A percentile compares a stretch with the other conserved stretches of the same genome.
Evolutionary conservation across 2,888 invertebrate genomes (phyloP).

Genomic region (Muscina levida): DNA sequence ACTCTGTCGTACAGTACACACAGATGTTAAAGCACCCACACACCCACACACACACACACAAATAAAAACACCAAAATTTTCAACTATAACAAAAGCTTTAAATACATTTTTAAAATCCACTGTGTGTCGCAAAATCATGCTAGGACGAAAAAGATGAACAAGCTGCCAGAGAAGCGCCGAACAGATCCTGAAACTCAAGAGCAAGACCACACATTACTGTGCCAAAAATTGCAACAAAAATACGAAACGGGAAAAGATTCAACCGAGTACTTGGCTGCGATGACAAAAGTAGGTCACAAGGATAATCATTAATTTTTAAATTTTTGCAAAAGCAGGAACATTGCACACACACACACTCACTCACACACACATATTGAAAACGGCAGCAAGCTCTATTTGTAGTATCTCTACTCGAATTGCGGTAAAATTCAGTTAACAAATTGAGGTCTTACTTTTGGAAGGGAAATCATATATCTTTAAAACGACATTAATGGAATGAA

Average conservation of each 20-base stretch:
- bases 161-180: not conserved
- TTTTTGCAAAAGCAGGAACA: conserved; percentile 35
- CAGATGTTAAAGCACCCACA: conserved; percentile 1
- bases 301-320: conserved; percentile 69
- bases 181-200: conserved; percentile 37
- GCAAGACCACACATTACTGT: conserved; percentile 48
- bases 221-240: conserved; percentile 36
- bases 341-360: not conserved
- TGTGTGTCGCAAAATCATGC: conserved; percentile 31
- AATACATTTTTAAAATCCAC: conserved; percentile 49
- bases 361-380: too few species aligned
- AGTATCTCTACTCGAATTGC: not conserved
- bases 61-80: conserved; percentile 43
- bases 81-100: conserved; percentile 57
- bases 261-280: conserved; percentile 25
- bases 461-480: conserved; percentile 2
- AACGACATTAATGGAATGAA: conserved; percentile 12
- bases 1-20: too few species aligned
- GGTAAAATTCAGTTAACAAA: conserved; percentile 28
- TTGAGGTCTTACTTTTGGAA: conserved; percentile 11
- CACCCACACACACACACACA: conserved; percentile 1
- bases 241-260: conserved; percentile 5
- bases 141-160: not conserved
- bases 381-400: too few species aligned
- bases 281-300: conserved; percentile 68